Evolutionary conservation across 1,140 invertebrate species (phyloP).

Genomic region (Scylla paramamosain): DNA sequence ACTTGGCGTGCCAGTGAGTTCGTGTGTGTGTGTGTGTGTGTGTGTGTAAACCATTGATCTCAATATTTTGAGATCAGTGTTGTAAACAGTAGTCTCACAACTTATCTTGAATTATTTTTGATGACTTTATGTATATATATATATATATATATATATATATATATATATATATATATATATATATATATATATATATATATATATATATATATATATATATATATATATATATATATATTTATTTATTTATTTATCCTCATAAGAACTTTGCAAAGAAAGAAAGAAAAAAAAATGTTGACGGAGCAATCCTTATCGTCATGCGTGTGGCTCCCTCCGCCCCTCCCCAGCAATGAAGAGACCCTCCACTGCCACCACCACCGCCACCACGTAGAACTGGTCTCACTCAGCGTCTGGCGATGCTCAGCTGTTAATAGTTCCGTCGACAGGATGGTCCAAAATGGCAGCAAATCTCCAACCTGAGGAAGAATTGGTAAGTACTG

Average conservation of each 20-base stretch:
- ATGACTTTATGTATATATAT: not conserved
- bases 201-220: constrained; percentile 36
- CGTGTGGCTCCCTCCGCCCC: not conserved
- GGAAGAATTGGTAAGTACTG: constrained; percentile 72
- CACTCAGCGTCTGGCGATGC: constrained; percentile 58
- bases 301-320: not conserved
- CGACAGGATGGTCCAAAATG: constrained; percentile 75
- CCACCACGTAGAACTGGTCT: not conserved
- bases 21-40: too few relatives aligned
- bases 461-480: constrained; percentile 74
- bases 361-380: not conserved
- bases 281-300: too few relatives aligned
- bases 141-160: not conserved
- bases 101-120: not conserved
- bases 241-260: constrained; percentile 1
- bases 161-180: constrained; percentile 39
- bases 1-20: too few relatives aligned
- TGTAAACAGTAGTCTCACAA: too few relatives aligned
- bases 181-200: not conserved
- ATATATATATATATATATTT: constrained; percentile 17
- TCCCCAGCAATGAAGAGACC: not conserved
- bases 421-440: constrained; percentile 70
- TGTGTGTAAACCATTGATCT: too few relatives aligned
- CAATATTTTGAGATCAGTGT: too few relatives aligned
- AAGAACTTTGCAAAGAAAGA: not conserved